Evolutionary conservation across 2,888 invertebrate genomes (phyloP).

Genomic region (Acrobasis suavella): DNA sequence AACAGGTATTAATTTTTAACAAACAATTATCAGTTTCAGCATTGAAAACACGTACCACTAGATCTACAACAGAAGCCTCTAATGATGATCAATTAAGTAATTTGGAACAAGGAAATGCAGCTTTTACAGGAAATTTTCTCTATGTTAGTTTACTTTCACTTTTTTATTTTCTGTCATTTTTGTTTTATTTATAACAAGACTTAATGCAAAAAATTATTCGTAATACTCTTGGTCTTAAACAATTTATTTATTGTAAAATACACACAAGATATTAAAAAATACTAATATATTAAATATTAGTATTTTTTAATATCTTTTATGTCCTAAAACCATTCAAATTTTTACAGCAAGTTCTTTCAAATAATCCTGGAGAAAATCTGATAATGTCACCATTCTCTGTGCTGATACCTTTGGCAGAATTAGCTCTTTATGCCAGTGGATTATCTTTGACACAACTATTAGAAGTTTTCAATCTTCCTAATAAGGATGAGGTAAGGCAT

Average conservation of each 20-base stretch:
- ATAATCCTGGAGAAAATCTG: conserved; percentile 24
- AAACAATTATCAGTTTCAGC: neutral
- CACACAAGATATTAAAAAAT: too few relatives aligned
- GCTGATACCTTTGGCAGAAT: conserved; percentile 20
- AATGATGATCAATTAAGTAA: conserved; percentile 7
- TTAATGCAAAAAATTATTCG: too few relatives aligned
- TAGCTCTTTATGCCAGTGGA: conserved; percentile 21
- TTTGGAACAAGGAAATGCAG: conserved; percentile 24
- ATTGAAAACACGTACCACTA: neutral
- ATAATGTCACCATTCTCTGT: conserved; percentile 26
- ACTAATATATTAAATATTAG: too few relatives aligned
- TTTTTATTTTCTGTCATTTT: neutral
- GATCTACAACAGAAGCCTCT: neutral
- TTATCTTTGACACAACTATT: conserved; percentile 21
- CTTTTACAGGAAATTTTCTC: conserved; percentile 21
- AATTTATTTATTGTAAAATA: too few relatives aligned
- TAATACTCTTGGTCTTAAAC: too few relatives aligned
- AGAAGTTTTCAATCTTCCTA: conserved; percentile 20
- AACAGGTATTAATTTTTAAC: too few relatives aligned
- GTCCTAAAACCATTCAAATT: neutral
- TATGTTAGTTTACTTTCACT: conserved; percentile 31
- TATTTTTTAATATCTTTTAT: too few relatives aligned
- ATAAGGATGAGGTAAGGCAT: conserved; percentile 21
- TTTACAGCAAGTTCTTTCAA: conserved; percentile 26
- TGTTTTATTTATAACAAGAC: neutral